Evolutionary conservation across 2,113 vertebrate species (phyloP).

Genomic region (Pomatostomus ruficeps): DNA sequence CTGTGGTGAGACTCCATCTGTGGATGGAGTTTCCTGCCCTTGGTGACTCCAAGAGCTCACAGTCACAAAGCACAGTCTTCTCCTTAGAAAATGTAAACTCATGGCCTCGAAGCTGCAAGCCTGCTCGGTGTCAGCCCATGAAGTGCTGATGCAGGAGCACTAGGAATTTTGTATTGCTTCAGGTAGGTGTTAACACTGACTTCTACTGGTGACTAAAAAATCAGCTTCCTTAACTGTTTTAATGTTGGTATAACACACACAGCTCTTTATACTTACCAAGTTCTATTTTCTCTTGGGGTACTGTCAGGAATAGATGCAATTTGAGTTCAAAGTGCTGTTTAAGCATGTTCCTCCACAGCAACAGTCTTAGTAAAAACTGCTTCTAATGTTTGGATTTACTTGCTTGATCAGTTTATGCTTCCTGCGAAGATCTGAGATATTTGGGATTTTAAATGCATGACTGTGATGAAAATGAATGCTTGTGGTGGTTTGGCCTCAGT

Average conservation of each 20-base stretch:
- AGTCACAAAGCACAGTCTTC: neutral
- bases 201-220: neutral
- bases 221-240: neutral
- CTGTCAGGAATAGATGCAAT: neutral
- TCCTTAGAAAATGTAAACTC: neutral
- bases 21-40: neutral
- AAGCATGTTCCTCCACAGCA: neutral
- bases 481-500: neutral
- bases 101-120: neutral
- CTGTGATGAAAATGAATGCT: neutral
- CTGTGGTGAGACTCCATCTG: neutral
- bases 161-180: neutral
- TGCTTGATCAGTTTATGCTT: neutral
- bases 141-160: neutral
- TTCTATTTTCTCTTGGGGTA: neutral
- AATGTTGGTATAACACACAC: neutral
- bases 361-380: neutral
- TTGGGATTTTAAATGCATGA: neutral
- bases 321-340: neutral
- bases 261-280: neutral
- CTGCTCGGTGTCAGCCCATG: fast-evolving
- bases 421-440: neutral
- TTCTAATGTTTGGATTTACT: neutral
- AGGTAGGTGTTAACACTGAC: neutral
- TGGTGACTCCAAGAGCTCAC: neutral